These are phyloP conservation scores for Cantharis lateralis DNA, from an alignment of 2,888 invertebrate genomes.

Conservation along the genomic window DNA sequence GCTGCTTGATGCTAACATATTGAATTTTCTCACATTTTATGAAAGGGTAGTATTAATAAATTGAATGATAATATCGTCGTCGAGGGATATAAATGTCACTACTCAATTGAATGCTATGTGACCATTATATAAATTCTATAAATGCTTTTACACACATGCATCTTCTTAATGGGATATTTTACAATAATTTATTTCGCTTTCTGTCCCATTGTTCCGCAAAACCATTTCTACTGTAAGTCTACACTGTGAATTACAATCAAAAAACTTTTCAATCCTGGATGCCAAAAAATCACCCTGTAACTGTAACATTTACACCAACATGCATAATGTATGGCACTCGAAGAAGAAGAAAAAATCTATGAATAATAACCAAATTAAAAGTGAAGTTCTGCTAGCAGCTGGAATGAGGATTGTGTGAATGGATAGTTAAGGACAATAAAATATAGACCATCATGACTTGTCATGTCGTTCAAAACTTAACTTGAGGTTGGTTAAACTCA, in stretches of 20 bases:
- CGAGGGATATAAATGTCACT: slow-evolving; percentile 40
- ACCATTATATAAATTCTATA: slow-evolving; percentile 29
- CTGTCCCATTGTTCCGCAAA: slow-evolving; percentile 12
- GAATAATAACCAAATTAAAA: too few relatives aligned
- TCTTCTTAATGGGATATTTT: slow-evolving; percentile 33
- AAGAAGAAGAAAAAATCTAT: too few relatives aligned
- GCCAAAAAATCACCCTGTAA: background rate
- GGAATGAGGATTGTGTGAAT: too few relatives aligned
- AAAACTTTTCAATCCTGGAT: background rate
- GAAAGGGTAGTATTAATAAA: slow-evolving; percentile 34
- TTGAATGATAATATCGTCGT: slow-evolving; percentile 39
- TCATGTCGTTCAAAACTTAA: too few relatives aligned
- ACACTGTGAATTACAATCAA: background rate
- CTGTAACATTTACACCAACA: too few relatives aligned
- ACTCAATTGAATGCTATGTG: slow-evolving; percentile 33
- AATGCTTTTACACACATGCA: slow-evolving; percentile 27
- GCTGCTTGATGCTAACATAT: slow-evolving; percentile 18
- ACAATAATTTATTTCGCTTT: slow-evolving; percentile 28
- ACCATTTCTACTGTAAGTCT: background rate
- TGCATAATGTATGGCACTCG: too few relatives aligned
- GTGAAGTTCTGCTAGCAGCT: too few relatives aligned
- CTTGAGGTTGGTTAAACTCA: too few relatives aligned
- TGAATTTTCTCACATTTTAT: slow-evolving; percentile 26
- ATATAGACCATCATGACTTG: too few relatives aligned
- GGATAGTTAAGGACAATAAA: too few relatives aligned